Base-by-base conservation (phyloP, 2,113 vertebrate genomes). In the Pardalotus punctatus region DNA sequence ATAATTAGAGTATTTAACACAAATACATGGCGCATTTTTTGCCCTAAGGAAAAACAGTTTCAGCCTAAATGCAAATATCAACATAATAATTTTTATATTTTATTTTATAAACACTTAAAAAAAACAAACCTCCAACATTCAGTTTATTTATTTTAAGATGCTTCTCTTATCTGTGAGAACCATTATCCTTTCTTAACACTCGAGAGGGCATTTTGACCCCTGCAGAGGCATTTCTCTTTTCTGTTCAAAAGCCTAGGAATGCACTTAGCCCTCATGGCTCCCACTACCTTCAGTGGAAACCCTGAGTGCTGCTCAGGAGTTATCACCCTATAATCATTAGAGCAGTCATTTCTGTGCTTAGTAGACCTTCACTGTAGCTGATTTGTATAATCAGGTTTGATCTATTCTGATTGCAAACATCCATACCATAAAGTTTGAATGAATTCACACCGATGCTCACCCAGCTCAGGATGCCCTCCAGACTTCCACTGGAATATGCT, bases 361-460 rank as follows among this genome's bases (percentile, higher is more conserved):
- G 90, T n/a, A 95, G 91, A 87, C 84, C 91, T 95, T 95, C 92
- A 90, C 71, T 61, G 71, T 50, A 73, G 76, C 82, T 93, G 86
- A 96, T 86, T 96, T 94, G 79, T 94, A 86, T 96, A 94, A 94
- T 94, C 92, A 92, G 95, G 90, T 84, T 96, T 96, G 94, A 94
- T 88, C 71, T 90, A 66, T 43, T 86, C 87, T 93, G 85, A 94
- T 90, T 95, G 93, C 81, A 83, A 94, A 88, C 92, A 95, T 77
- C 78, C 87, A 83, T 16, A 88, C 62, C 1, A 1, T 77, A 89
- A 95, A 97, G 77, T 95, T 61, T n/a, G 57, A 91, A 89, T 76
- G 87, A 81, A 91, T 94, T 80, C 11, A 8, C 45, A 40, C 13
- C 3, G 18, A 87, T 64, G 78, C 36, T 87, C 72, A 28, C 38